Evolutionary conservation across 1,140 invertebrate genomes (phyloP).

Genomic region (Adoxophyes honmai): DNA sequence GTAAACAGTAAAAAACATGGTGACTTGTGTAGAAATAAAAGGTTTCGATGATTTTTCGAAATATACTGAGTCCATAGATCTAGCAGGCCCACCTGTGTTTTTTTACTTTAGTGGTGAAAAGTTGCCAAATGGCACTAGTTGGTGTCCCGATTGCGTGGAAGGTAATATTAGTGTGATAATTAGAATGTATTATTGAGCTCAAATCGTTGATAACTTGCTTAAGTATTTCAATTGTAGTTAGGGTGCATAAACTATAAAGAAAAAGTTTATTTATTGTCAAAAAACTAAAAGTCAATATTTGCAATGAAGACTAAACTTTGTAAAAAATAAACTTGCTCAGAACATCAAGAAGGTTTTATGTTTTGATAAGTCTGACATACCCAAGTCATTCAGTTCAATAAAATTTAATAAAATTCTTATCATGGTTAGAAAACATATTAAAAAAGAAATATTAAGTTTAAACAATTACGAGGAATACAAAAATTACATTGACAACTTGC

Average conservation of each 20-base stretch:
- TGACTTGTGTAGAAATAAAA: conserved; percentile 44
- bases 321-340: too few species aligned
- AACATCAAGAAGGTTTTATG: too few species aligned
- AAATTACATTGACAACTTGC: conserved; percentile 35
- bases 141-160: conserved; percentile 87
- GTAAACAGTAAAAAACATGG: conserved; percentile 33
- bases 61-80: conserved; percentile 45
- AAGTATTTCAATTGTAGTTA: conserved; percentile 2
- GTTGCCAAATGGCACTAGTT: conserved; percentile 81
- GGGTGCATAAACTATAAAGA: too few species aligned
- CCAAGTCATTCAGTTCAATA: too few species aligned
- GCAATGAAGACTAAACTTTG: too few species aligned
- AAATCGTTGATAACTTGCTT: conserved; percentile 7
- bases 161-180: conserved; percentile 69
- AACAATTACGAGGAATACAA: conserved; percentile 50
- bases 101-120: conserved; percentile 84
- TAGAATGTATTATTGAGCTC: too few species aligned
- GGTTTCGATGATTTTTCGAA: conserved; percentile 58
- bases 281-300: too few species aligned
- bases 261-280: too few species aligned
- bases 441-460: conserved; percentile 19
- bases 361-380: too few species aligned
- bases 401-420: neutral
- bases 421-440: too few species aligned
- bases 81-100: conserved; percentile 66